Conservation (phyloP, 1,140 invertebrate species). For the Bicyclus anynana region DNA sequence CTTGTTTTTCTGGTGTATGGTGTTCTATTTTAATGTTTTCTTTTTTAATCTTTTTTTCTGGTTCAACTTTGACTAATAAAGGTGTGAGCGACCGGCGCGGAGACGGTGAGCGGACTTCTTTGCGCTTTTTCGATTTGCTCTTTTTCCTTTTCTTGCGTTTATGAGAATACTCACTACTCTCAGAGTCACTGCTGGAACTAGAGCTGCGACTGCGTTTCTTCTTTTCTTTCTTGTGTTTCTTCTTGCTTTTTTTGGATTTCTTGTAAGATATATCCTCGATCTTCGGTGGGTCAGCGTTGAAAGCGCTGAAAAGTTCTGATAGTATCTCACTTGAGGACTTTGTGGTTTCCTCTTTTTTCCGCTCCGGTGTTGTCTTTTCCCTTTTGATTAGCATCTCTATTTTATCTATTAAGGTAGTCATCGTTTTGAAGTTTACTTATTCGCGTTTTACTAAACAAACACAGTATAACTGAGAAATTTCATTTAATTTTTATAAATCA, state of each 20-base stretch:
- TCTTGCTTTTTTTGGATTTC: slow-evolving; percentile 61
- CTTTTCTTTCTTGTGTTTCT: slow-evolving; percentile 69
- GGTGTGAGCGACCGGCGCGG: slow-evolving; percentile 34
- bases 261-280: slow-evolving; percentile 58
- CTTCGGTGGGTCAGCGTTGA: slow-evolving; percentile 81
- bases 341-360: slow-evolving; percentile 65
- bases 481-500: neutral
- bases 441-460: neutral
- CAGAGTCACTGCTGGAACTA: slow-evolving; percentile 48
- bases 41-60: slow-evolving; percentile 3
- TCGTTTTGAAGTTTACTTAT: slow-evolving; percentile 9
- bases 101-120: slow-evolving; percentile 73
- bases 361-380: slow-evolving; percentile 62
- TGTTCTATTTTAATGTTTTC: slow-evolving; percentile 37
- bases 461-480: neutral
- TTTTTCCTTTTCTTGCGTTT: slow-evolving; percentile 77
- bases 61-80: slow-evolving; percentile 48
- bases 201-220: slow-evolving; percentile 58
- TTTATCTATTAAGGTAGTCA: slow-evolving; percentile 64
- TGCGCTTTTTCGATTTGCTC: slow-evolving; percentile 77
- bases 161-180: slow-evolving; percentile 51
- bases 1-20: slow-evolving; percentile 57
- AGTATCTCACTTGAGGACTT: slow-evolving; percentile 89
- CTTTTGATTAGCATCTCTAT: slow-evolving; percentile 65
- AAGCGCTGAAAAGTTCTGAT: slow-evolving; percentile 86